Base-by-base conservation (phyloP, 2,113 vertebrate genomes). In the Orycteropus afer region DNA sequence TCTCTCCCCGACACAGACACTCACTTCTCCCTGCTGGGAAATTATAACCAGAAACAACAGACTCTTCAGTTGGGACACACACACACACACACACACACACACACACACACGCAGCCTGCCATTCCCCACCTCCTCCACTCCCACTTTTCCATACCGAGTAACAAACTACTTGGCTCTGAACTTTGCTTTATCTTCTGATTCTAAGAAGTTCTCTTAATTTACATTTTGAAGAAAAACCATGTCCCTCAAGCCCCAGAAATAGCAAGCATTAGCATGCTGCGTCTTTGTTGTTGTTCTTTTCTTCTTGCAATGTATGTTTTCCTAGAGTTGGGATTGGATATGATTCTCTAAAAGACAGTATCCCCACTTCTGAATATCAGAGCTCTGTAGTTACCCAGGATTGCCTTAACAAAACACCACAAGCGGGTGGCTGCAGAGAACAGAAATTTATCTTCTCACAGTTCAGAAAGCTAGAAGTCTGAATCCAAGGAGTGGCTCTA, bases 41-140 rank as follows among this genome's bases (percentile, higher is more conserved):
- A 61, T 74, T 51, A 88, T 11, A 45, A 80, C 55, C 73, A 78
- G 65, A 79, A 93, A 90, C 90, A 55, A 15, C 7, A 0, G 11
- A 27, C 51, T 73, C 65, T 73, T 81, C 77, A 32, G 47, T 0
- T 4, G 73, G 7, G 32, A 89, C 45, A 91, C 89, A 92, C 82
- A 89, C 93, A 92, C 74, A 82, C 29, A 29, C 53, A 14, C n/a
- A 63, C 71, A n/a, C 3, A 27, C 27, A 63, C 71, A n/a, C 3
- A 27, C 27, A 45, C 51, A 51, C 84, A 79, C 57, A 27, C 0
- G 11, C 37, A 25, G 13, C 29, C 5, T 1, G 55, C 11, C 53
- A 1, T 23, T 47, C 0, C 32, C 12, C 3, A 20, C 32, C n/a
- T 0, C 5, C n/a, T 22, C n/a, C 6, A 1, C 20, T 4, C 63